A percentile compares a stretch with the other conserved stretches of the same genome.
Evolutionary conservation across 2,113 vertebrate genomes (phyloP).

Genomic region (Chaetodon trifascialis): DNA sequence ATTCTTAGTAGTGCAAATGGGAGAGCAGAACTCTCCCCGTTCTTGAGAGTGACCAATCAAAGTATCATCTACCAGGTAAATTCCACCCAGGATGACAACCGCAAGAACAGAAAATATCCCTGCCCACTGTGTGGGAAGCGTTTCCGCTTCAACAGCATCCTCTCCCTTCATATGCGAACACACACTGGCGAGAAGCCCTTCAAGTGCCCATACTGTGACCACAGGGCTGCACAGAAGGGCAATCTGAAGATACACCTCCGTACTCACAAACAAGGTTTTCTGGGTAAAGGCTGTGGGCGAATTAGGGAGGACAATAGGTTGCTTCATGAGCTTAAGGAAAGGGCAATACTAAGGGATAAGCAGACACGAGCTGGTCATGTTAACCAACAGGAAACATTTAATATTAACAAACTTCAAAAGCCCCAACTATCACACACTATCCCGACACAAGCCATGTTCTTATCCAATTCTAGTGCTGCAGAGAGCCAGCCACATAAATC

Average conservation of each 20-base stretch:
- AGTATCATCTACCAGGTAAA: constrained; percentile 95
- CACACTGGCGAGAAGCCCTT: constrained; percentile 99
- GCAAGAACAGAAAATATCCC: constrained; percentile 97
- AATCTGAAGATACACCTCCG: constrained; percentile 99
- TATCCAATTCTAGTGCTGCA: constrained; percentile 83
- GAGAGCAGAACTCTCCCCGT: constrained; percentile 95
- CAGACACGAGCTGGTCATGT: constrained; percentile 90
- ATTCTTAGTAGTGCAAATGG: constrained; percentile 91
- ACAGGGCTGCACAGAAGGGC: constrained; percentile 97
- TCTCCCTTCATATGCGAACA: constrained; percentile 98
- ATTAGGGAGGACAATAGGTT: constrained; percentile 96
- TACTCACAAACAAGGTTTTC: constrained; percentile 97
- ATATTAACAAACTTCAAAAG: constrained; percentile 82
- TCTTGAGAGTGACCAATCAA: constrained; percentile 94
- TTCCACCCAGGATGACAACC: constrained; percentile 92
- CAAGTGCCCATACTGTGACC: constrained; percentile 98
- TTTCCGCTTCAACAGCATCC: constrained; percentile 99
- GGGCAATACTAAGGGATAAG: constrained; percentile 95
- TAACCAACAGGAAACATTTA: constrained; percentile 61
- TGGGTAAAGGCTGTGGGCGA: constrained; percentile 96
- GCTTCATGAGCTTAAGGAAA: constrained; percentile 96
- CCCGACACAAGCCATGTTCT: constrained; percentile 25
- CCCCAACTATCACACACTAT: constrained; percentile 79
- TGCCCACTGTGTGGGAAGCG: constrained; percentile 97
- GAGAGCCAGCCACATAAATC: constrained; percentile 85